phyloP scores from a whole-genome alignment of 2,888 invertebrate genomes.

The Tubulanus polymorphus region DNA sequence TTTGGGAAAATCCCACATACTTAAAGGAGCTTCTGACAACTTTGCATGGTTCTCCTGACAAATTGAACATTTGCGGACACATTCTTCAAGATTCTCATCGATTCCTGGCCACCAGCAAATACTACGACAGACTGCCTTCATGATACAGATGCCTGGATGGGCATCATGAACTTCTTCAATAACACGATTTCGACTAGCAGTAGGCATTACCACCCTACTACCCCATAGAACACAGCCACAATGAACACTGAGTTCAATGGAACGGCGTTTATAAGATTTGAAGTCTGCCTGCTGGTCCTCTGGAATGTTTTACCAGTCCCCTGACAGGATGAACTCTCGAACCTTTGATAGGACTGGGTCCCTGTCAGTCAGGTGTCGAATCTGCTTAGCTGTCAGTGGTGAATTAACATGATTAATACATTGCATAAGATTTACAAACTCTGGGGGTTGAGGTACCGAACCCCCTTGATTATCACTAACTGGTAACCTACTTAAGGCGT shows the following conservation, averaged over 20 bases:
- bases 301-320: background rate
- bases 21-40: constrained; percentile 14
- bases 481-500: background rate
- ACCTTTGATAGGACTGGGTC: background rate
- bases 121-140: constrained; percentile 27
- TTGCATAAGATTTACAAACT: background rate
- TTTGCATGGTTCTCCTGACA: constrained; percentile 13
- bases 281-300: background rate
- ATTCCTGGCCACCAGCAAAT: constrained; percentile 15
- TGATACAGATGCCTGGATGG: constrained; percentile 29
- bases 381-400: background rate
- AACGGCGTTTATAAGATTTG: background rate
- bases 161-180: constrained; percentile 24
- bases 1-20: constrained; percentile 19
- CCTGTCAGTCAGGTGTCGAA: background rate
- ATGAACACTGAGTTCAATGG: constrained; percentile 12
- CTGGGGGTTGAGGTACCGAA: background rate
- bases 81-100: constrained; percentile 17
- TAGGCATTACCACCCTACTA: constrained; percentile 26
- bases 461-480: no score
- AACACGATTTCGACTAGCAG: constrained; percentile 15
- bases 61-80: background rate
- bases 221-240: constrained; percentile 23
- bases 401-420: background rate
- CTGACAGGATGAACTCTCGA: background rate